Conservation (phyloP, 1,140 invertebrate genomes). For the Micrasema minimum region DNA sequence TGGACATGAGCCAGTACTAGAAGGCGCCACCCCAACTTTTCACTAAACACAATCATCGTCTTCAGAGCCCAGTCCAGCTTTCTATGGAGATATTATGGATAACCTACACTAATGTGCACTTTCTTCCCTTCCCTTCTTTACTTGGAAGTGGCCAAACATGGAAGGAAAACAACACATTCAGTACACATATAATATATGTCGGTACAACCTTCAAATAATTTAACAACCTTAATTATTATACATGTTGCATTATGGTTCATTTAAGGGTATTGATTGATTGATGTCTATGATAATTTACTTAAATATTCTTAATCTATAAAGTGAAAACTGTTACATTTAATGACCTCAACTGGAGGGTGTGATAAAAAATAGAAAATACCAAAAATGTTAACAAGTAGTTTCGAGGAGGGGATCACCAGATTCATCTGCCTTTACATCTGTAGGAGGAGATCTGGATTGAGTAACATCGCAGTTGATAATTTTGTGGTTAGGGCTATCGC, state of each 20-base stretch:
- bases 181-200: too few relatives aligned
- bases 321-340: slow-evolving; percentile 35
- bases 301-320: slow-evolving; percentile 36
- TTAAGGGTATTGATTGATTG: slow-evolving; percentile 22
- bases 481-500: slow-evolving; percentile 4
- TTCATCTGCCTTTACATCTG: slow-evolving; percentile 28
- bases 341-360: slow-evolving; percentile 31
- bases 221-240: slow-evolving; percentile 6
- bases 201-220: slow-evolving; percentile 11
- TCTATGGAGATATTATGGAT: too few relatives aligned
- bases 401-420: slow-evolving; percentile 48
- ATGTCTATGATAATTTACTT: slow-evolving; percentile 29
- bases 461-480: slow-evolving; percentile 10
- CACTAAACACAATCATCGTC: slow-evolving; percentile 43
- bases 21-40: slow-evolving; percentile 22
- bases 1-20: slow-evolving; percentile 20
- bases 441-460: background rate
- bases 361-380: slow-evolving; percentile 35
- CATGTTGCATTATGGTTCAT: background rate
- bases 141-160: too few relatives aligned
- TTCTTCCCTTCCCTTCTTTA: too few relatives aligned
- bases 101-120: too few relatives aligned
- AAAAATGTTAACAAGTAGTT: slow-evolving; percentile 50
- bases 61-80: background rate
- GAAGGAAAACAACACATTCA: slow-evolving; percentile 2